Conservation (phyloP, 2,797 vertebrate species). For the Furcifer pardalis region DNA sequence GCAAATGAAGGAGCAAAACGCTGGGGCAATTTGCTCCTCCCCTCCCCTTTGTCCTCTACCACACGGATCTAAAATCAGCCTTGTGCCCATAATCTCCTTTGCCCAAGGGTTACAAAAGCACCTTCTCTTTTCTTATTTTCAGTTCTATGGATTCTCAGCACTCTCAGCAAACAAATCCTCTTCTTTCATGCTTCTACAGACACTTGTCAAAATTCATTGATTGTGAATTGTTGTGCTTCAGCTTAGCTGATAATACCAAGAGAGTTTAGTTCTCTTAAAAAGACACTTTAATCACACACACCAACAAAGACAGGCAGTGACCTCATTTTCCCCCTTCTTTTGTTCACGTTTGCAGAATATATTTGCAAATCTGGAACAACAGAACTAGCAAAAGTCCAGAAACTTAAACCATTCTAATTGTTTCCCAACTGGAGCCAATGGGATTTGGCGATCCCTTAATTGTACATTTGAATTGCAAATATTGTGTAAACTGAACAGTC, state of each 20-base stretch:
- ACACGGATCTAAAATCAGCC: too few species aligned
- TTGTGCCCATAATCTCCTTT: too few species aligned
- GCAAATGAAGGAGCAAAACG: too few species aligned
- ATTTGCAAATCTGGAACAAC: neutral
- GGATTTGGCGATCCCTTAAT: neutral
- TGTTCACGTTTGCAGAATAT: neutral
- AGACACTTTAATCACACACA: conserved; percentile 5
- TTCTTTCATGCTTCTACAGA: neutral
- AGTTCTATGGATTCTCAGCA: neutral
- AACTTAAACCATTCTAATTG: neutral
- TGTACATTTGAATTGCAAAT: neutral
- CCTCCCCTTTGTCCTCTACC: too few species aligned
- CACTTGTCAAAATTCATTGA: neutral
- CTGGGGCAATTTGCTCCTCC: too few species aligned
- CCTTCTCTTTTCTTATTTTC: neutral
- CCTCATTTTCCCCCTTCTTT: neutral
- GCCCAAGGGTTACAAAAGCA: neutral
- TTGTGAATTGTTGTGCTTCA: neutral
- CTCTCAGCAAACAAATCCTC: neutral
- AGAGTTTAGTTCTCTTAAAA: too few species aligned
- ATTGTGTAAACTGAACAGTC: neutral
- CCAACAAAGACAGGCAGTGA: neutral
- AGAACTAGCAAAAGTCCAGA: neutral
- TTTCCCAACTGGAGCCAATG: too few species aligned
- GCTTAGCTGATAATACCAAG: neutral